phyloP scores from a whole-genome alignment of 1,140 invertebrate species.

The Rhagoletis zephyria region DNA sequence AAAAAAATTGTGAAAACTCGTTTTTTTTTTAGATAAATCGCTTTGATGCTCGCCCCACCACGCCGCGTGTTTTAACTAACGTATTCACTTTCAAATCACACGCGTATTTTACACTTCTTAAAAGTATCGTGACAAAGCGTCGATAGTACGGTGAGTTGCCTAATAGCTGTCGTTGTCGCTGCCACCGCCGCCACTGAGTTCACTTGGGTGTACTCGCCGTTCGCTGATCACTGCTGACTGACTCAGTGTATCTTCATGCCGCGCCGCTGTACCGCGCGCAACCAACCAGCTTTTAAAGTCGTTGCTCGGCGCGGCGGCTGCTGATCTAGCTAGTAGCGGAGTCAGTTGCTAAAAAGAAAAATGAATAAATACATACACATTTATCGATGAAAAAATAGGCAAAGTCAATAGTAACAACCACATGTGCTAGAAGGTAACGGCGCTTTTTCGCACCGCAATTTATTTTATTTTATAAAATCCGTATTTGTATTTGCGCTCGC shows the following conservation, averaged over 20 bases:
- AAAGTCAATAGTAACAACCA: conserved; percentile 16
- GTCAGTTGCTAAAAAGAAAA: not conserved
- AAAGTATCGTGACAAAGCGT: not conserved
- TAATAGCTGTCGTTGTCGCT: not conserved
- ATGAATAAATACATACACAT: not conserved
- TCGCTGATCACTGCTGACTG: conserved; percentile 43
- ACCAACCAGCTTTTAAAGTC: not conserved
- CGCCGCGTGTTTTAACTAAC: not conserved
- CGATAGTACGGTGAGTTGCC: not conserved
- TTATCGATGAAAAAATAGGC: conserved; percentile 1
- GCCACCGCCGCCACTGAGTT: not conserved
- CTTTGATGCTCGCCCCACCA: not conserved
- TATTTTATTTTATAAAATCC: not conserved
- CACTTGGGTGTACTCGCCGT: conserved; percentile 37
- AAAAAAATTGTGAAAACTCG: not conserved
- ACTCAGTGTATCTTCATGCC: conserved; percentile 17
- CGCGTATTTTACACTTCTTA: not conserved
- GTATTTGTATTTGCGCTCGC: not conserved
- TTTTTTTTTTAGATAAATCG: not conserved
- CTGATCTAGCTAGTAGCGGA: not conserved
- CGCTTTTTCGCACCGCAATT: not conserved
- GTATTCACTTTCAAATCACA: not conserved
- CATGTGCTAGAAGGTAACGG: conserved; percentile 1
- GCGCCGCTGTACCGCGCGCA: not conserved
- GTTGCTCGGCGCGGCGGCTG: not conserved